These are phyloP conservation scores for Calliopum simillimum DNA, from an alignment of 2,888 invertebrate species.

Conservation along the genomic window DNA sequence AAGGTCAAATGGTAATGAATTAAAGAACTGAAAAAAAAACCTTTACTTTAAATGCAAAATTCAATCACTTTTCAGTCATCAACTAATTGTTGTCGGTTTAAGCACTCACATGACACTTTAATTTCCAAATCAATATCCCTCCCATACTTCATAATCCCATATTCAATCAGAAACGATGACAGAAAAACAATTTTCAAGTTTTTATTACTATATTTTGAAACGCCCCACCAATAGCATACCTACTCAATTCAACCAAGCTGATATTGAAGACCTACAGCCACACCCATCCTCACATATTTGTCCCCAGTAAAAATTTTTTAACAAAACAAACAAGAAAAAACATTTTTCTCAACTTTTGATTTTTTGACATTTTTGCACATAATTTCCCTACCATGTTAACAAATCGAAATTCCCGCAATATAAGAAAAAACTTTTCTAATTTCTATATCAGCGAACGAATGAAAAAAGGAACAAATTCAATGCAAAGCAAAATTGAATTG, in stretches of 20 bases:
- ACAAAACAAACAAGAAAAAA: too few relatives aligned
- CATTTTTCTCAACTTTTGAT: not conserved
- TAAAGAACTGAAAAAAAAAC: too few relatives aligned
- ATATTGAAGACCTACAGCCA: too few relatives aligned
- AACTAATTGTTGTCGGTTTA: not conserved
- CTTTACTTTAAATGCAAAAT: too few relatives aligned
- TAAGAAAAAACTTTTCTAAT: conserved; percentile 57
- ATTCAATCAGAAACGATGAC: not conserved
- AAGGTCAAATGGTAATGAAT: too few relatives aligned
- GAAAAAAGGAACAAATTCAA: not conserved
- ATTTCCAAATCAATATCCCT: not conserved
- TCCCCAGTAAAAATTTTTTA: too few relatives aligned
- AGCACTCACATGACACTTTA: not conserved
- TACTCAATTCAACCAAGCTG: not conserved
- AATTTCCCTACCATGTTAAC: conserved; percentile 7
- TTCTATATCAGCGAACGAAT: conserved; percentile 49
- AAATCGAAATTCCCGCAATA: conserved; percentile 6
- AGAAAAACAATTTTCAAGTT: not conserved
- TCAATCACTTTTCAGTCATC: too few relatives aligned
- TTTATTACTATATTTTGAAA: conserved; percentile 1
- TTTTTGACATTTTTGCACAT: conserved; percentile 16
- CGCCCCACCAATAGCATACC: too few relatives aligned
- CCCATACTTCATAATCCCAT: too few relatives aligned
- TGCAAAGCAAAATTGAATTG: not conserved
- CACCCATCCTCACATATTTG: too few relatives aligned